These are phyloP conservation scores for Emydocephalus ijimae DNA, from an alignment of 2,113 vertebrate genomes.

Conservation along the genomic window DNA sequence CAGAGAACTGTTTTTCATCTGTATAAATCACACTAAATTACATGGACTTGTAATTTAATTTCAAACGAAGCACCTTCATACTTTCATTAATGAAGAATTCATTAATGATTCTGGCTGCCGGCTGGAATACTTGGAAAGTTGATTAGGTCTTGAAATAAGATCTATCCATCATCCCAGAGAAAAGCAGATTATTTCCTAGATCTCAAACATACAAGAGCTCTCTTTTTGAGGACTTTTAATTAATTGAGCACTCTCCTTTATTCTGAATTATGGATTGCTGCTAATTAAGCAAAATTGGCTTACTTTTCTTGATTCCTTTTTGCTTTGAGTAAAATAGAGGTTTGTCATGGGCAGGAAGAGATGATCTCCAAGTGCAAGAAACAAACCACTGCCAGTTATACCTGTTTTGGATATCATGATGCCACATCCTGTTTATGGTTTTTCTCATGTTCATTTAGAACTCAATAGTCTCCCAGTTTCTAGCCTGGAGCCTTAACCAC, in stretches of 20 bases:
- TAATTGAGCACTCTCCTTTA: conserved; percentile 18
- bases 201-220: conserved; percentile 32
- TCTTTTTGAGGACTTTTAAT: conserved; percentile 49
- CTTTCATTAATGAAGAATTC: neutral
- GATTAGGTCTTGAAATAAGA: conserved; percentile 59
- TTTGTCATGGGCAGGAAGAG: neutral
- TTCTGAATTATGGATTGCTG: neutral
- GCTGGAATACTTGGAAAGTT: conserved; percentile 28
- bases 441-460: neutral
- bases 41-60: neutral
- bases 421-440: neutral
- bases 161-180: conserved; percentile 49
- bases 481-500: neutral
- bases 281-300: neutral
- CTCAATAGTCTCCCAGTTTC: neutral
- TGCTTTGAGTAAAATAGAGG: neutral
- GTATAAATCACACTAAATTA: neutral
- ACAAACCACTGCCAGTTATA: neutral
- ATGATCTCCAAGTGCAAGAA: neutral
- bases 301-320: neutral
- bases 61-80: neutral
- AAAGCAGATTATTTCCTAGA: conserved; percentile 55
- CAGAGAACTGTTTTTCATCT: neutral
- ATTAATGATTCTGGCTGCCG: conserved; percentile 3
- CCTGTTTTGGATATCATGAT: too few species aligned